These are phyloP conservation scores for Drosophila prolongata DNA, from an alignment of 2,888 invertebrate species.

Conservation along the genomic window DNA sequence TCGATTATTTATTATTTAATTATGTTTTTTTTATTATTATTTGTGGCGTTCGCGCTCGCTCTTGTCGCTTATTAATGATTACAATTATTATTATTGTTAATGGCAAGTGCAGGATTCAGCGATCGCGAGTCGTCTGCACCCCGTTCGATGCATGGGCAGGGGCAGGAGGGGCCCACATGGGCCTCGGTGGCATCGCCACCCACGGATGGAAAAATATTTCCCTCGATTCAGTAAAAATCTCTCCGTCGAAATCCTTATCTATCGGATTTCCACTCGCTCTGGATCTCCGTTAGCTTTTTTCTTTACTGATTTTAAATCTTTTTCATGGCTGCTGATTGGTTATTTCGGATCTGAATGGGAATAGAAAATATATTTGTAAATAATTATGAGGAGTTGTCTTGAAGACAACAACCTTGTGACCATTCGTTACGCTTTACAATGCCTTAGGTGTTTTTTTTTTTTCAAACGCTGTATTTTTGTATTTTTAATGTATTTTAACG, in stretches of 20 bases:
- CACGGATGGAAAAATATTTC: neutral
- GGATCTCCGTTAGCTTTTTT: neutral
- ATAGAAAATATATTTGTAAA: constrained; percentile 1
- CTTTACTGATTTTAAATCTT: neutral
- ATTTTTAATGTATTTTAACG: neutral
- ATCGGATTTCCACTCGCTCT: constrained; percentile 13
- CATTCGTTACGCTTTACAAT: constrained; percentile 16
- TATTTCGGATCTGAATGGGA: constrained; percentile 14
- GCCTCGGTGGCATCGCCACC: constrained; percentile 68
- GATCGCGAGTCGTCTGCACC: constrained; percentile 36
- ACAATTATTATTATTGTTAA: constrained; percentile 54
- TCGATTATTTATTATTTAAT: constrained; percentile 29
- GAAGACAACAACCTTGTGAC: constrained; percentile 27
- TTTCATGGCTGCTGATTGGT: constrained; percentile 20
- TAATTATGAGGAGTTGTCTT: constrained; percentile 15
- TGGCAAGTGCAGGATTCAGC: constrained; percentile 55
- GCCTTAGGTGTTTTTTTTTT: neutral
- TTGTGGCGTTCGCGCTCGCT: constrained; percentile 1
- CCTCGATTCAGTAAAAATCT: constrained; percentile 7
- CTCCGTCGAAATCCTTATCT: constrained; percentile 9
- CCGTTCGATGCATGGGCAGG: constrained; percentile 25
- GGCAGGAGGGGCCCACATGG: constrained; percentile 52
- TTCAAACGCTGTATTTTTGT: neutral
- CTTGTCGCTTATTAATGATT: constrained; percentile 16
- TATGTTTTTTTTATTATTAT: constrained; percentile 3